Base-by-base conservation (phyloP, 2,113 vertebrate species). In the Poecilia latipinna region DNA sequence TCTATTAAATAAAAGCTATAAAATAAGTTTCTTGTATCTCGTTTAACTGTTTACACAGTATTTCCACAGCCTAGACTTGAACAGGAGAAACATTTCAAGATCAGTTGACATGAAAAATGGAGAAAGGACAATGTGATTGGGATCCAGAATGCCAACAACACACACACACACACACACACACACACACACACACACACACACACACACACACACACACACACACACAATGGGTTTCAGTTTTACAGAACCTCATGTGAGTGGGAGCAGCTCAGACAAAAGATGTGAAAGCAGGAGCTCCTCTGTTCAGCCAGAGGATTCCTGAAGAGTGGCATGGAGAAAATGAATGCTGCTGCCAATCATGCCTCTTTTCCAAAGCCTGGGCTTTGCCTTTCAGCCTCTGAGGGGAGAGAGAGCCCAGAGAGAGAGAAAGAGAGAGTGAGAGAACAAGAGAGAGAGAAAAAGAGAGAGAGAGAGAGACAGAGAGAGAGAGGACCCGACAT, bases 281-380 rank as follows among this genome's bases (percentile, higher is more conserved):
- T 22, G 64, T 65, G 85, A 86, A 78, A 68, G 82, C 65, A 48
- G 24, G 79, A 75, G 44, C 82, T 88, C 68, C 71, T 11, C 84
- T 78, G 87, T 90, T 91, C 82, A 86, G 74, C 75, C 69, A 65
- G 64, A 5, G 67, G 77, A 79, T 82, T 79, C 73, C 89, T 83
- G 80, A 77, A 87, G 78, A 88, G 83, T 78, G 74, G 86, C 86
- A 86, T 77, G 80, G 86, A 87, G 88, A 89, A 90, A 83, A 90
- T 92, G 88, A 94, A 93, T 91, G 78, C 90, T 75, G 81, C 90
- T 91, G 91, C 83, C 93, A 93, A 92, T 93, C 92, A 92, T 72
- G 86, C 77, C 65, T 83, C 86, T 32, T 92, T 86, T 86, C 86
- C 86, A 85, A 75, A 85, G 77, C 66, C 84, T 12, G 44, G 74